Percentiles rank a stretch among this genome's conserved stretches.
phyloP scores from a whole-genome alignment of 2,797 vertebrate genomes.

The Tympanoctomys barrerae region DNA sequence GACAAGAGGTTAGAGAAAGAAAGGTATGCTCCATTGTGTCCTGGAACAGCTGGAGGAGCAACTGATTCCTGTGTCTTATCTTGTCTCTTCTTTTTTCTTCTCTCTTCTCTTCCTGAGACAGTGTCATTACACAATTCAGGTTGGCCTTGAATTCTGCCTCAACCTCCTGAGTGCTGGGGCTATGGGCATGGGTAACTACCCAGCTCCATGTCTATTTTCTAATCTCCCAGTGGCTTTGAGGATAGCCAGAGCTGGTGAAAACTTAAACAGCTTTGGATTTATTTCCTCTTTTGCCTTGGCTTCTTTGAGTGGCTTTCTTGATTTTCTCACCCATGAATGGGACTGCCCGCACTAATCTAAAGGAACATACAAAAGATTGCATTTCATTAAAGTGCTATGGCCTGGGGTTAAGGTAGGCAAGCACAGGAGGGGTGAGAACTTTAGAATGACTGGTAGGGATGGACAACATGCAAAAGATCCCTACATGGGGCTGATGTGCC shows the following conservation, averaged over 20 bases:
- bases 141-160: not conserved
- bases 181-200: not conserved
- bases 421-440: not conserved
- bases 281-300: constrained; percentile 39
- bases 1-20: not conserved
- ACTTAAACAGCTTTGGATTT: not conserved
- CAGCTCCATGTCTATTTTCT: not conserved
- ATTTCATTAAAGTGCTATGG: not conserved
- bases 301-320: not conserved
- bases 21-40: not conserved
- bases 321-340: constrained; percentile 37
- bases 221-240: not conserved
- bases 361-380: constrained; percentile 20
- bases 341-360: not conserved
- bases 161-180: not conserved
- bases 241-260: constrained; percentile 14
- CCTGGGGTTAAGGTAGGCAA: not conserved
- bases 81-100: not conserved
- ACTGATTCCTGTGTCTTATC: not conserved
- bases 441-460: not conserved
- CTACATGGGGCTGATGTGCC: not conserved
- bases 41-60: not conserved
- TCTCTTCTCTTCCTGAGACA: not conserved
- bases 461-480: not conserved
- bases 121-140: not conserved